Conservation (phyloP, 2,888 invertebrate genomes). For the Dicranocentrus wangi region DNA sequence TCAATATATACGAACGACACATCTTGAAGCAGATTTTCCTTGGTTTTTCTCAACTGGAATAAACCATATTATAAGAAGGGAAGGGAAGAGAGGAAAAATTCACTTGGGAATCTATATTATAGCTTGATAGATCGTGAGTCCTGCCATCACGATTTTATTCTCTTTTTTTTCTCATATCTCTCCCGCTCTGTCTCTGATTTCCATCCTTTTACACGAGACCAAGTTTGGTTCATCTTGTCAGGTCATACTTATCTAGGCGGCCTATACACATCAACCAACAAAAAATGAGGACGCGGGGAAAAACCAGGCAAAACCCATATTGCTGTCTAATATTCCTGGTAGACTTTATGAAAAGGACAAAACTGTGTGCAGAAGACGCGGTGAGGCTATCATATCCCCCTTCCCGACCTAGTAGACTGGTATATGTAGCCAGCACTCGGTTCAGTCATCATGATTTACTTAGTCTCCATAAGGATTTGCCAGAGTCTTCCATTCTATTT, state of each 20-base stretch:
- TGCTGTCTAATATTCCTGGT: not conserved
- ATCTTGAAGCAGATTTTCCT: conserved; percentile 25
- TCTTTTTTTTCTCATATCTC: not conserved
- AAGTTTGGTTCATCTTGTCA: conserved; percentile 5
- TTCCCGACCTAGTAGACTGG: not conserved
- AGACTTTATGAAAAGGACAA: not conserved
- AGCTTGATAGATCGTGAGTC: not conserved
- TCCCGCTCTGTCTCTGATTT: conserved; percentile 9
- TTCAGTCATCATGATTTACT: not conserved
- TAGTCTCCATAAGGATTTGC: not conserved
- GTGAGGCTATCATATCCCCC: not conserved
- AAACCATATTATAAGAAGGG: not conserved
- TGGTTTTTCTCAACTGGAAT: conserved; percentile 38
- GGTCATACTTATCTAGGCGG: not conserved
- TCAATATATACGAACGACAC: no score
- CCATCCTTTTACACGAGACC: not conserved
- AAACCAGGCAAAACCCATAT: not conserved
- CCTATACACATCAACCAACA: not conserved
- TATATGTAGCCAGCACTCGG: not conserved
- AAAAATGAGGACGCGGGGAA: not conserved
- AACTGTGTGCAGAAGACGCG: not conserved
- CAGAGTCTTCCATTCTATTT: not conserved
- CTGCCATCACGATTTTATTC: not conserved
- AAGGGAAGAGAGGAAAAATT: not conserved
- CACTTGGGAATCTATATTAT: not conserved